Evolutionary conservation across 2,113 vertebrate genomes (phyloP).

Genomic region (Corydoras sp.): DNA sequence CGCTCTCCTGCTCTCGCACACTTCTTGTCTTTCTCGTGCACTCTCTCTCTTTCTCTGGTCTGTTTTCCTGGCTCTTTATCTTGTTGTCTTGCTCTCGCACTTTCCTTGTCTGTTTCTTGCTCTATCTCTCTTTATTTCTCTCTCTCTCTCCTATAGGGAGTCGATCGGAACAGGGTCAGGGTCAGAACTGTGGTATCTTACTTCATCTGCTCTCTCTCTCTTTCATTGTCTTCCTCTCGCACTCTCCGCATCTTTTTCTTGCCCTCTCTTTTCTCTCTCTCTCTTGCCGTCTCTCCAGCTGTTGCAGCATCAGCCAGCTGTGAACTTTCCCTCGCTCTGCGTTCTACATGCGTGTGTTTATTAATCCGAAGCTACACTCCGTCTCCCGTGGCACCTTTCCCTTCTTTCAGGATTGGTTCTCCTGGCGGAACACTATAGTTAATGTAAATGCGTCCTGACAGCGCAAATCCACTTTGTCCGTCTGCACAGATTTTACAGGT

Average conservation of each 20-base stretch:
- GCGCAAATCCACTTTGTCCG: slow-evolving; percentile 12
- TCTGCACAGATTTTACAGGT: slow-evolving; percentile 12
- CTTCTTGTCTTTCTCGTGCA: no score
- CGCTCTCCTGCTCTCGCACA: no score
- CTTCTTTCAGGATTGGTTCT: not conserved
- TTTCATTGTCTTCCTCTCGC: not conserved
- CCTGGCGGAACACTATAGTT: not conserved
- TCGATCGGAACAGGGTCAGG: not conserved
- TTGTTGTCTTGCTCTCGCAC: no score
- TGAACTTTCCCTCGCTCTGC: slow-evolving; percentile 16
- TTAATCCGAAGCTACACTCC: slow-evolving; percentile 5
- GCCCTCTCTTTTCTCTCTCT: not conserved
- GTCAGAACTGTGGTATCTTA: slow-evolving; percentile 20
- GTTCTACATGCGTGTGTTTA: slow-evolving; percentile 17
- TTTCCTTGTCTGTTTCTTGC: not conserved
- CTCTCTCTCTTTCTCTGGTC: no score
- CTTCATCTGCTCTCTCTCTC: slow-evolving; percentile 20
- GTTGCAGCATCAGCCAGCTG: slow-evolving; percentile 21
- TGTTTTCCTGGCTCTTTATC: no score
- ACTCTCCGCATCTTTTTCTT: not conserved
- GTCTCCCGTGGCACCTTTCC: slow-evolving; percentile 1
- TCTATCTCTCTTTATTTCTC: slow-evolving; percentile 8
- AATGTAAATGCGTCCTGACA: slow-evolving; percentile 1
- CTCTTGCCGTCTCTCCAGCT: slow-evolving; percentile 20
- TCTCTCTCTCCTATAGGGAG: not conserved